These are phyloP conservation scores for Thysanoteuthis rhombus DNA, from an alignment of 2,888 invertebrate genomes.

Conservation along the genomic window DNA sequence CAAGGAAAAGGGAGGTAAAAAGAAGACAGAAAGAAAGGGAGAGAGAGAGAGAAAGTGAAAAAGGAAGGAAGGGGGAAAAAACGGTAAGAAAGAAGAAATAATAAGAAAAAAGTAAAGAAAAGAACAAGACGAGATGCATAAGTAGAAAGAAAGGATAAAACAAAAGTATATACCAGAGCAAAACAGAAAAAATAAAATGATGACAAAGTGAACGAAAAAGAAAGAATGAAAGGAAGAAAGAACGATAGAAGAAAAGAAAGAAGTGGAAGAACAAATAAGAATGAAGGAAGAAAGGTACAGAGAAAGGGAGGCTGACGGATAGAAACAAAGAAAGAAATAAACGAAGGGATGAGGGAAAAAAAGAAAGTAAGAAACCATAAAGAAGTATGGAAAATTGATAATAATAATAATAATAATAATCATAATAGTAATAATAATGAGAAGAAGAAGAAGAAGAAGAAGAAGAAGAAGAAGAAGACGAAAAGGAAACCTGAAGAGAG, in stretches of 20 bases:
- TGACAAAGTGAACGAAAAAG: too few species aligned
- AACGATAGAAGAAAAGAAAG: neutral
- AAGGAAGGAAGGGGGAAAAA: neutral
- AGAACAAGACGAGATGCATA: too few species aligned
- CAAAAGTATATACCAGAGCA: neutral
- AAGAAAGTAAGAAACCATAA: neutral
- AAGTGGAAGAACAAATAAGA: neutral
- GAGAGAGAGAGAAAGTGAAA: too few species aligned
- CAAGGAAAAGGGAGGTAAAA: too few species aligned
- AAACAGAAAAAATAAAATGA: neutral
- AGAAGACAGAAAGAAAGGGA: too few species aligned
- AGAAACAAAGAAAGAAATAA: neutral
- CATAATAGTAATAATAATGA: too few species aligned
- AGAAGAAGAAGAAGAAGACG: neutral
- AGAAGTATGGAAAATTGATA: neutral
- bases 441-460: too few species aligned
- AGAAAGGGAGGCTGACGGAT: neutral
- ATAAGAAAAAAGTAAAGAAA: neutral
- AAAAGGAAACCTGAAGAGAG: too few species aligned
- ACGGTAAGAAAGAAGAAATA: neutral
- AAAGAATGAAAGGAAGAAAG: neutral
- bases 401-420: too few species aligned
- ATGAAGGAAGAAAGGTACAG: neutral
- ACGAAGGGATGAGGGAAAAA: neutral
- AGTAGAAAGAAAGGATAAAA: neutral